Evolutionary conservation across 2,797 vertebrate genomes (phyloP).

Genomic region (Periophthalmus magnuspinnatus): DNA sequence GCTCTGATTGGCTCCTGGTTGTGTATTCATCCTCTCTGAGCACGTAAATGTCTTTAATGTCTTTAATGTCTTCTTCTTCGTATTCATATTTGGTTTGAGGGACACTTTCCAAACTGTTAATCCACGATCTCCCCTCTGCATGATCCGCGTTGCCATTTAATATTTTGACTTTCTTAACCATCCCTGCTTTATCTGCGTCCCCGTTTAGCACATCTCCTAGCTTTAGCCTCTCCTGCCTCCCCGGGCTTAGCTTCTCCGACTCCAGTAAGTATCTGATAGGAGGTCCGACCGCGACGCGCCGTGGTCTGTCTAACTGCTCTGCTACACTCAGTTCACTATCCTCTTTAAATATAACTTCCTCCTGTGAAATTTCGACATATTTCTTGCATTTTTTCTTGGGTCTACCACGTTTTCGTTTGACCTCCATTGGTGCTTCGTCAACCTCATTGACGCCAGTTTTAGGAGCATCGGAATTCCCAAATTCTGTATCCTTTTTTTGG

Average conservation of each 20-base stretch:
- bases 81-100: not conserved
- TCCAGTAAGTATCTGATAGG: constrained; percentile 31
- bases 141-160: too few relatives aligned
- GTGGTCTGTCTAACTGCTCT: constrained; percentile 1
- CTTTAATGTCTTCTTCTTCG: not conserved
- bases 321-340: too few relatives aligned
- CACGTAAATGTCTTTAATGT: not conserved
- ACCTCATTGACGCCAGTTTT: too few relatives aligned
- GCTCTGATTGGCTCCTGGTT: too few relatives aligned
- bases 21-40: not conserved
- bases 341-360: not conserved
- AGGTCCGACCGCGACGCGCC: constrained; percentile 16
- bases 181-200: not conserved
- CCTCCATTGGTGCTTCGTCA: not conserved
- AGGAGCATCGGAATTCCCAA: not conserved
- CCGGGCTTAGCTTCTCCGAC: not conserved
- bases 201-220: not conserved
- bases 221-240: not conserved
- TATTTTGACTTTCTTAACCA: constrained; percentile 1
- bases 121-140: not conserved
- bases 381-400: not conserved
- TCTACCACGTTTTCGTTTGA: not conserved
- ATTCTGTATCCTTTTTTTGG: not conserved
- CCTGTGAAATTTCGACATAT: too few relatives aligned
- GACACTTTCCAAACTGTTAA: not conserved